These are phyloP conservation scores for Crocallis elinguaria DNA, from an alignment of 2,888 invertebrate genomes.

Conservation along the genomic window DNA sequence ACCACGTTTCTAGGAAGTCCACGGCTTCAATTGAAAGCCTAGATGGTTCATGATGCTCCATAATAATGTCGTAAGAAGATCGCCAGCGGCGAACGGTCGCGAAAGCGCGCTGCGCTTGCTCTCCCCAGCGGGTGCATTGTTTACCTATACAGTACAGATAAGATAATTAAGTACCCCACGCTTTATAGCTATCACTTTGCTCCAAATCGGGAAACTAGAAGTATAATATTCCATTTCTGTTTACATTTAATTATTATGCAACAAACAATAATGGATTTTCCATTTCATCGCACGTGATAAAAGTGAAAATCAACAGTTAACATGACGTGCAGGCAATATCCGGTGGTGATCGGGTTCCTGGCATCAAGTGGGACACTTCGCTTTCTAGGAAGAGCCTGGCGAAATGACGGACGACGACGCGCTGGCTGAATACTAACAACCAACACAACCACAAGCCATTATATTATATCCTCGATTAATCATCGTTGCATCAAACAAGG, in stretches of 20 bases:
- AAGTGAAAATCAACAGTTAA: constrained; percentile 75
- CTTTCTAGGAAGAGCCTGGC: constrained; percentile 77
- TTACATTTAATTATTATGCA: constrained; percentile 26
- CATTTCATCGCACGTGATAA: constrained; percentile 58
- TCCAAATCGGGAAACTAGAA: constrained; percentile 39
- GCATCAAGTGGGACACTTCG: constrained; percentile 68
- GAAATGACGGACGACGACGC: constrained; percentile 63
- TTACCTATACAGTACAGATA: constrained; percentile 55
- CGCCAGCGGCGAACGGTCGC: constrained; percentile 57
- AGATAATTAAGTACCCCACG: constrained; percentile 53
- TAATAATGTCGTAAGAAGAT: constrained; percentile 51
- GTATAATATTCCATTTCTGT: constrained; percentile 7
- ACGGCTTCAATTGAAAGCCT: constrained; percentile 12
- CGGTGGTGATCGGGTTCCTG: constrained; percentile 56
- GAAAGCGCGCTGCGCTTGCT: constrained; percentile 55
- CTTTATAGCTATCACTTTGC: constrained; percentile 38
- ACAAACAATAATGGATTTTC: constrained; percentile 39
- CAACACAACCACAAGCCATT: constrained; percentile 44
- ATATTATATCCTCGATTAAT: constrained; percentile 56
- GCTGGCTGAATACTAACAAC: constrained; percentile 65
- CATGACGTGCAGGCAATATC: constrained; percentile 61
- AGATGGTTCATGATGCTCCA: constrained; percentile 43
- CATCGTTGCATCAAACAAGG: constrained; percentile 35
- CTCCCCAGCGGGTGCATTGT: constrained; percentile 53
- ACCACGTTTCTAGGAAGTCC: constrained; percentile 42